phyloP scores from a whole-genome alignment of 2,113 vertebrate genomes.

The Apus apus region DNA sequence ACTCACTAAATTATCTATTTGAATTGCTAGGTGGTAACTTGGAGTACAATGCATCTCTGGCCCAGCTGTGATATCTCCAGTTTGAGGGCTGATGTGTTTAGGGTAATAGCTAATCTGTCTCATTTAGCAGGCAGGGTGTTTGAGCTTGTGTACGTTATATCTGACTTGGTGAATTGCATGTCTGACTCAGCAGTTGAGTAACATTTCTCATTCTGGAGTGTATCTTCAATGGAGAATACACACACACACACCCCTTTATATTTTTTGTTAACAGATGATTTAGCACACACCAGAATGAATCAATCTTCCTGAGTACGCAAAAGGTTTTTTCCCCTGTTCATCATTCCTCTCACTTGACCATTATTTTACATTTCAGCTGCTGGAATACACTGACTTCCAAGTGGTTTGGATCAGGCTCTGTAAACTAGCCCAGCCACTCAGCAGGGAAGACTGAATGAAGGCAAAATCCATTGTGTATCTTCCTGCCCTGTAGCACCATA shows the following conservation, averaged over 20 bases:
- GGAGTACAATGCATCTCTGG: not conserved
- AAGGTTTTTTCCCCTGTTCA: not conserved
- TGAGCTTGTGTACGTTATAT: constrained; percentile 23
- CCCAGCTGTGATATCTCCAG: not conserved
- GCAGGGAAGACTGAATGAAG: not conserved
- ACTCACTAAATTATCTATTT: not conserved
- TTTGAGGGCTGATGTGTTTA: not conserved
- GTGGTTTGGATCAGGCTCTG: not conserved
- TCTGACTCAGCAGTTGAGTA: constrained; percentile 14
- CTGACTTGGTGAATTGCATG: not conserved
- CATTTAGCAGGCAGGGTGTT: not conserved
- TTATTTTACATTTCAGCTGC: not conserved
- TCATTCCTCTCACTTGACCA: not conserved
- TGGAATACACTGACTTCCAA: not conserved
- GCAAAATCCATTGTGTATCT: not conserved
- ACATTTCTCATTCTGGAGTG: not conserved
- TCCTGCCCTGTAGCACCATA: not conserved
- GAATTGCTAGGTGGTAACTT: not conserved
- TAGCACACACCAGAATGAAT: not conserved
- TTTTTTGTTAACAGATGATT: not conserved
- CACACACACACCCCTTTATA: not conserved
- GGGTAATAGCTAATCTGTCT: constrained; percentile 22
- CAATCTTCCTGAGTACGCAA: not conserved
- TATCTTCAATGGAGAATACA: not conserved
- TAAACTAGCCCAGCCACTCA: not conserved